Percentiles rank a stretch among this genome's conserved stretches.
Evolutionary conservation across 2,113 vertebrate genomes (phyloP).

Genomic region (Bucco capensis): DNA sequence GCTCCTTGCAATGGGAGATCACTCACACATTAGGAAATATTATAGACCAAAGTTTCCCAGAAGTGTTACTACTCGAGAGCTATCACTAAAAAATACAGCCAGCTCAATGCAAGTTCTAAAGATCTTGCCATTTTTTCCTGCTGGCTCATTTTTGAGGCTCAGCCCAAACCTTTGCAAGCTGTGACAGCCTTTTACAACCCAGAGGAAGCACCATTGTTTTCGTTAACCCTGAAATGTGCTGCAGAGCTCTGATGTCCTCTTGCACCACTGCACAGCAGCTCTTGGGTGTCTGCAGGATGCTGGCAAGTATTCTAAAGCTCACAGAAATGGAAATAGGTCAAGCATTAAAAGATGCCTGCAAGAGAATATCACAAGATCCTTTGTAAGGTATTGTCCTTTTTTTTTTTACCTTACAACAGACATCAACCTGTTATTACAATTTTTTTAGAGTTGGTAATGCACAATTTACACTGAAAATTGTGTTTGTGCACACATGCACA

Average conservation of each 20-base stretch:
- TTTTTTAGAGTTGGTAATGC: neutral
- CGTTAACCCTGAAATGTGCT: neutral
- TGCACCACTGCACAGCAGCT: neutral
- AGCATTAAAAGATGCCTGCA: neutral
- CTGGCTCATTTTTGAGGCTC: neutral
- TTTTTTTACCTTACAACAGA: neutral
- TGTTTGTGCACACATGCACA: neutral
- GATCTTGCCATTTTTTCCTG: neutral
- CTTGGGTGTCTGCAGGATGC: neutral
- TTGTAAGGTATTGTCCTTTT: neutral
- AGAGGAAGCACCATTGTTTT: neutral
- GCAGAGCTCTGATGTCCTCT: neutral
- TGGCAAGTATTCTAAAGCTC: neutral
- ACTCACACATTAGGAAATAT: neutral
- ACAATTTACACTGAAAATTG: fast-evolving
- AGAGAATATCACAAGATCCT: neutral
- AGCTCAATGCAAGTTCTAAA: neutral
- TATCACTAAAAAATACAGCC: neutral
- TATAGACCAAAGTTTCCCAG: neutral
- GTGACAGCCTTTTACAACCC: neutral
- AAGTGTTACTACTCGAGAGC: neutral
- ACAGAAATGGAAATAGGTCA: neutral
- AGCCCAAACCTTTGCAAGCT: neutral
- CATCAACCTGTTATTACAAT: neutral
- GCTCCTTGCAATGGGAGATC: too few species aligned